Conservation (phyloP, 1,140 invertebrate genomes). For the Archegozetes longisetosus region DNA sequence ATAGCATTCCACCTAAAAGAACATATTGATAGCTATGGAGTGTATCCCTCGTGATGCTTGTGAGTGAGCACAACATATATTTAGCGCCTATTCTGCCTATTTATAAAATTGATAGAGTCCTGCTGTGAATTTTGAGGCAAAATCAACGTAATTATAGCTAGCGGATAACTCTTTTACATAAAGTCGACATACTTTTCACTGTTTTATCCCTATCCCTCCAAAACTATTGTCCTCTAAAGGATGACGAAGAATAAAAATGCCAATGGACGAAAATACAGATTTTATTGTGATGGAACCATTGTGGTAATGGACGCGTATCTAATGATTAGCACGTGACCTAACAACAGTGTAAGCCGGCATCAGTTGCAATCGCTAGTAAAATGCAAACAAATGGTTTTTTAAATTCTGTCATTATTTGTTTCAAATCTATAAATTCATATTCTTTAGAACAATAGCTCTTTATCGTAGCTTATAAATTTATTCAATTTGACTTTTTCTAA, state of each 20-base stretch:
- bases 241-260: conserved; percentile 79
- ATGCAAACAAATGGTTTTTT: too few relatives aligned
- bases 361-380: too few relatives aligned
- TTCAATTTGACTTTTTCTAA: too few relatives aligned
- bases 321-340: conserved; percentile 54
- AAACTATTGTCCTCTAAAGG: conserved; percentile 70
- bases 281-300: conserved; percentile 76
- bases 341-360: too few relatives aligned
- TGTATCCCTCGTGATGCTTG: conserved; percentile 87
- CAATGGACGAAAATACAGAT: conserved; percentile 86
- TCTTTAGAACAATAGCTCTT: too few relatives aligned
- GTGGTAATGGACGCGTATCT: conserved; percentile 59
- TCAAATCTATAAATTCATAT: too few relatives aligned
- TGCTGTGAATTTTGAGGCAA: conserved; percentile 29
- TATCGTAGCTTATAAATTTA: too few relatives aligned
- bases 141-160: conserved; percentile 33
- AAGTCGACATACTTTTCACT: conserved; percentile 23
- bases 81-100: conserved; percentile 27
- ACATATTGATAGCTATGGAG: conserved; percentile 66
- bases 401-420: too few relatives aligned
- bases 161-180: conserved; percentile 30
- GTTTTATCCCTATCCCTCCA: conserved; percentile 41
- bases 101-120: conserved; percentile 30
- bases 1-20: conserved; percentile 78
- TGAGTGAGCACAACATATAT: conserved; percentile 76